Evolutionary conservation across 2,888 invertebrate genomes (phyloP).

Genomic region (Herminia tarsipennalis): DNA sequence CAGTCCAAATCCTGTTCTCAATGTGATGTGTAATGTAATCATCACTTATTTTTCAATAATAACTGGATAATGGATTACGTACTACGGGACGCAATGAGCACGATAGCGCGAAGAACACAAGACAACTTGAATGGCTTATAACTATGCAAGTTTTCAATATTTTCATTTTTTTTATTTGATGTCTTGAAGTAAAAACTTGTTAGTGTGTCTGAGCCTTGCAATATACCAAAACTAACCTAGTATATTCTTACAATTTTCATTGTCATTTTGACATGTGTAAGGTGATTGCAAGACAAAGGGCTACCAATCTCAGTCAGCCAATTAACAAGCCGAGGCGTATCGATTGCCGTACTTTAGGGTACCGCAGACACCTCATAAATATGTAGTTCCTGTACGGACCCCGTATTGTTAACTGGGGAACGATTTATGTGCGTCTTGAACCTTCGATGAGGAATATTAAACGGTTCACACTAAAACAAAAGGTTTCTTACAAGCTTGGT

Average conservation of each 20-base stretch:
- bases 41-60: no score
- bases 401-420: conserved; percentile 52
- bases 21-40: no score
- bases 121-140: no score
- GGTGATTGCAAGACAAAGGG: conserved; percentile 14
- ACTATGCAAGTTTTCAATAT: no score
- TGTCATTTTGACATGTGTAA: conserved; percentile 14
- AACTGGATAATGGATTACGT: no score
- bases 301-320: conserved; percentile 39
- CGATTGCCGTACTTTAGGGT: conserved; percentile 55
- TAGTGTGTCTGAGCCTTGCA: neutral
- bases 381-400: conserved; percentile 58
- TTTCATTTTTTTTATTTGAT: neutral
- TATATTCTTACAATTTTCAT: no score
- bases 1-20: no score
- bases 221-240: neutral
- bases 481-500: conserved; percentile 13
- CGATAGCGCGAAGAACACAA: no score
- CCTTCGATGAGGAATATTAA: conserved; percentile 47
- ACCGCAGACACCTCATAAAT: conserved; percentile 59
- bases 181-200: neutral
- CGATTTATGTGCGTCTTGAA: conserved; percentile 52
- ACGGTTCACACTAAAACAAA: conserved; percentile 42
- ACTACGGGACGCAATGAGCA: no score
- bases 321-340: conserved; percentile 54